Base-by-base conservation (phyloP, 37 sponge, comb jelly and placozoan genomes). In the Chondrosia reniformis region DNA sequence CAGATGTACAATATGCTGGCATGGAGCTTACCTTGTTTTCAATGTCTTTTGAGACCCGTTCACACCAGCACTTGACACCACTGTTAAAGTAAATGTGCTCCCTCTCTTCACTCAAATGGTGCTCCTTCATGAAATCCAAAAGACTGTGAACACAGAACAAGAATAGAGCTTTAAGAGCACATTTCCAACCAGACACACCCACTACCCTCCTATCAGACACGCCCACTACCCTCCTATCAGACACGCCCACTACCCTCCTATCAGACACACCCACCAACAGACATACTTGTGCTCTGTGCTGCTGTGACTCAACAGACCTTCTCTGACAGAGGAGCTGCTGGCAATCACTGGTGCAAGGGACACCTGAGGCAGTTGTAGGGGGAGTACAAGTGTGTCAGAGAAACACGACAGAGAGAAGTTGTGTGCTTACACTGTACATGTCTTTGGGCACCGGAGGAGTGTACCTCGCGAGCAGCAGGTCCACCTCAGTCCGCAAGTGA, bases 51-150 rank as follows among this genome's bases (percentile, higher is more conserved):
- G 87, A 71, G 24, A 61, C 24, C 25, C 37, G 56, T 21, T 84
- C 86, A 80, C 89, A 88, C 89, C 89, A 88, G 71, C 89, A 88
- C 27, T n/a, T n/a, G n/a, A n/a, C n/a, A n/a, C n/a, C n/a, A n/a
- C n/a, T n/a, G n/a, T n/a, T n/a, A n/a, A n/a, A n/a, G n/a, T n/a
- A 7, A 24, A 69, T 24, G 72, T 69, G 32, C 17, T 19, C 2
- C 4, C n/a, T 41, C n/a, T 31, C 4, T 7, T 38, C 72, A 8
- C 43, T 44, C 17, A 24, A 30, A 25, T 69, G 42, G 42, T 69
- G 42, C 72, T 69, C 72, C 41, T 40, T 34, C n/a, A 69, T 21
- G n/a, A n/a, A n/a, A n/a, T n/a, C n/a, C n/a, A n/a, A n/a, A 59
- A 19, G 61, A 59, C n/a, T 30, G 61, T 59, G 30, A 59, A 6